These are phyloP conservation scores for Fopius arisanus DNA, from an alignment of 1,140 invertebrate genomes.

Conservation along the genomic window DNA sequence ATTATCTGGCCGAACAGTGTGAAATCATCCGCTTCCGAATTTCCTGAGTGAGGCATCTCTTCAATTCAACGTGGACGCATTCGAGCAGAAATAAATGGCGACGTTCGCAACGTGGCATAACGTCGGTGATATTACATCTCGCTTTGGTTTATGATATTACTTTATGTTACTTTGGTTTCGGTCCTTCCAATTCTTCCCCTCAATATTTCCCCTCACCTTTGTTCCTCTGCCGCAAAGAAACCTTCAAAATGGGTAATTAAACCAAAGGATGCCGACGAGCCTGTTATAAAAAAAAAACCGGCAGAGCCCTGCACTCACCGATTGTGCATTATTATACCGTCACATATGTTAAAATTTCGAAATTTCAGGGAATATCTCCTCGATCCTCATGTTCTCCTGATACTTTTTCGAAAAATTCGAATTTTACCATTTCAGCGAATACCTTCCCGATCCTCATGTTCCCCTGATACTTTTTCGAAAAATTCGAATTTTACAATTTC, in stretches of 20 bases:
- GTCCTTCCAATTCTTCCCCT: too few species aligned
- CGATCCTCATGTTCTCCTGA: too few species aligned
- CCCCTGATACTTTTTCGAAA: too few species aligned
- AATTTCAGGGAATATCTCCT: too few species aligned
- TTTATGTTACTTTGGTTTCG: too few species aligned
- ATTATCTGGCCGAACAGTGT: constrained; percentile 22
- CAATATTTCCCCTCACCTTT: neutral
- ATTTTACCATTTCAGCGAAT: too few species aligned
- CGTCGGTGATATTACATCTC: neutral
- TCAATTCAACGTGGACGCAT: neutral
- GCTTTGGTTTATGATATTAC: too few species aligned
- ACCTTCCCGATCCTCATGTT: too few species aligned
- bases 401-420: too few species aligned
- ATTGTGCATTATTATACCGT: constrained; percentile 49
- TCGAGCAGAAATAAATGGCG: neutral
- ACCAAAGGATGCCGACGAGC: constrained; percentile 36
- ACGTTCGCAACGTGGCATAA: neutral
- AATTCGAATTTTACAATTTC: too few species aligned
- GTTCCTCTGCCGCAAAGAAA: constrained; percentile 42
- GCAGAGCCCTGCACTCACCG: constrained; percentile 42
- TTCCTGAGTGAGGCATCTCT: constrained; percentile 19
- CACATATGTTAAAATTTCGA: too few species aligned
- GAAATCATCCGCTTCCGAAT: constrained; percentile 39
- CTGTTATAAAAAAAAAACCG: constrained; percentile 46
- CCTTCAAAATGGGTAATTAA: constrained; percentile 42